Evolutionary conservation across 2,888 invertebrate genomes (phyloP).

Genomic region (Meganola albula): DNA sequence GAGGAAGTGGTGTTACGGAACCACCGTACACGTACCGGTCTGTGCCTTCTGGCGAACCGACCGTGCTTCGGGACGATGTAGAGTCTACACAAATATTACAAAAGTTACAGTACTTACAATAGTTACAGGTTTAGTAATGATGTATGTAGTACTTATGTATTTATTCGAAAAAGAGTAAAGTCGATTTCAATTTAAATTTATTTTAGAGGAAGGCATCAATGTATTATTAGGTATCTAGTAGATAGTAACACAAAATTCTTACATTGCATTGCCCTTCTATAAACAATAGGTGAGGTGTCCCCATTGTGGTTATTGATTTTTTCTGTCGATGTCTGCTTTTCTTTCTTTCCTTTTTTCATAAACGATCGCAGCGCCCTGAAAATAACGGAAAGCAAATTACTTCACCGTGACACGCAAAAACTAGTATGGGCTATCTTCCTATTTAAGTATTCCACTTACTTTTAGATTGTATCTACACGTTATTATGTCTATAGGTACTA

Average conservation of each 20-base stretch:
- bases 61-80: constrained; percentile 50
- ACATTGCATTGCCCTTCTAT: constrained; percentile 64
- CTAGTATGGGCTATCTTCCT: background rate
- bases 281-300: constrained; percentile 60
- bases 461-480: too few species aligned
- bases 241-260: too few species aligned
- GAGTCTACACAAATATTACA: too few species aligned
- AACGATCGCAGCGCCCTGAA: constrained; percentile 71
- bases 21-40: constrained; percentile 75
- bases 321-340: constrained; percentile 34
- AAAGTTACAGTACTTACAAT: too few species aligned
- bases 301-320: constrained; percentile 47
- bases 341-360: constrained; percentile 69
- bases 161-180: too few species aligned
- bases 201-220: too few species aligned
- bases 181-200: too few species aligned
- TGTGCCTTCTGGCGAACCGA: constrained; percentile 51
- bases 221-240: too few species aligned
- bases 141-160: too few species aligned
- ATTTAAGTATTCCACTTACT: too few species aligned
- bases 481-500: background rate
- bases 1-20: constrained; percentile 75
- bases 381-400: constrained; percentile 14
- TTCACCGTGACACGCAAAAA: too few species aligned
- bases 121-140: too few species aligned